These are phyloP conservation scores for Actinernus sp. DNA, from an alignment of 92 coral and sea anemone species.

Conservation along the genomic window DNA sequence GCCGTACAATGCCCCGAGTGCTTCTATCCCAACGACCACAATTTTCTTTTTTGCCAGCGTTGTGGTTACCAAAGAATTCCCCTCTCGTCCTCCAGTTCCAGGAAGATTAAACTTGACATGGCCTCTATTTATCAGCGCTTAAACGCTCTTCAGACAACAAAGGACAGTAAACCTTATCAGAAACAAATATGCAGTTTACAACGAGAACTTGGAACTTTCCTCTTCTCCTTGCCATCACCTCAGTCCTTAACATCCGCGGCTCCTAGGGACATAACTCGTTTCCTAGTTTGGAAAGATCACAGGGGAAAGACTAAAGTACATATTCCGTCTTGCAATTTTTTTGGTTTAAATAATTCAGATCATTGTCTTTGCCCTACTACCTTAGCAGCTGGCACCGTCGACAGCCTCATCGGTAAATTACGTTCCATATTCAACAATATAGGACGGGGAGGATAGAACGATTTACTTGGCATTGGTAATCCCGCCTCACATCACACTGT, in stretches of 20 bases:
- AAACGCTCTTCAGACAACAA: background rate
- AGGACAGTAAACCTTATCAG: constrained; percentile 42
- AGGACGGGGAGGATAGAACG: constrained; percentile 44
- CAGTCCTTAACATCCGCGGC: constrained; percentile 41
- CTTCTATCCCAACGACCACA: constrained; percentile 51
- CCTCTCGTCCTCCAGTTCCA: constrained; percentile 3
- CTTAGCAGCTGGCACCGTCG: constrained; percentile 69
- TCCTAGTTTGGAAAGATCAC: constrained; percentile 57
- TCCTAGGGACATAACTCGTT: constrained; percentile 45
- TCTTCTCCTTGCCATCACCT: constrained; percentile 47
- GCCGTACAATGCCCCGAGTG: constrained; percentile 56
- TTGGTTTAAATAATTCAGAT: constrained; percentile 2
- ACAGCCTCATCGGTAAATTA: constrained; percentile 41
- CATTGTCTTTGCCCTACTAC: constrained; percentile 56
- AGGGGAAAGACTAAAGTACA: constrained; percentile 45
- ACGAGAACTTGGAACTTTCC: constrained; percentile 35
- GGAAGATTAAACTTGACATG: constrained; percentile 12
- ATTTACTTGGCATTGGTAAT: constrained; percentile 26
- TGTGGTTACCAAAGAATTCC: constrained; percentile 48
- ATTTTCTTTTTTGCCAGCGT: constrained; percentile 47
- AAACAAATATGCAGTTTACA: constrained; percentile 40
- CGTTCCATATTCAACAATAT: constrained; percentile 26
- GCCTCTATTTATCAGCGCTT: constrained; percentile 1
- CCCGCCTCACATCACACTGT: constrained; percentile 49
- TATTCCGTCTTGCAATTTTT: constrained; percentile 9